Evolutionary conservation across 2,888 invertebrate species (phyloP).

Genomic region (Drosophila diplacantha): DNA sequence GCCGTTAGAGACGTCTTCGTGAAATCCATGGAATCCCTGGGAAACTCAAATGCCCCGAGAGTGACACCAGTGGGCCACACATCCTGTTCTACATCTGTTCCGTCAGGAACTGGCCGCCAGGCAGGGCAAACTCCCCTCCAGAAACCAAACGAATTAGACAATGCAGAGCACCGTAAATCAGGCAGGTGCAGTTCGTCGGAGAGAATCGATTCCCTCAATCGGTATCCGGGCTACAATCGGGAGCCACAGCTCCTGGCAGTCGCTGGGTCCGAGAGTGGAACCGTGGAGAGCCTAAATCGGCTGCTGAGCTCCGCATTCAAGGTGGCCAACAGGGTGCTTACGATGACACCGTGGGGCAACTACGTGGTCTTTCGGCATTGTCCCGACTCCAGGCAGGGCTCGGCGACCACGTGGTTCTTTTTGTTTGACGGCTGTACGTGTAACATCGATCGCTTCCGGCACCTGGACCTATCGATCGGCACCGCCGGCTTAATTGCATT

Average conservation of each 20-base stretch:
- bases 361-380: conserved; percentile 70
- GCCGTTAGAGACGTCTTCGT: too few species aligned
- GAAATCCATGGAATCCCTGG: background rate
- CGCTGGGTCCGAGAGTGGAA: conserved; percentile 76
- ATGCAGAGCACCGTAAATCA: background rate
- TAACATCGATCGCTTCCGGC: conserved; percentile 74
- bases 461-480: conserved; percentile 72
- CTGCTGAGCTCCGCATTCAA: conserved; percentile 69
- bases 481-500: conserved; percentile 74
- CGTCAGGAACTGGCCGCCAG: background rate
- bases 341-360: conserved; percentile 77
- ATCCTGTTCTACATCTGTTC: background rate
- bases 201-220: background rate
- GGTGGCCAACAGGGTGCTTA: conserved; percentile 71
- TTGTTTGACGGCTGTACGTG: conserved; percentile 76
- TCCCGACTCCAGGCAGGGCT: background rate
- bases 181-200: background rate
- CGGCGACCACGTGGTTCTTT: conserved; percentile 5
- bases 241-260: conserved; percentile 69
- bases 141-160: background rate
- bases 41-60: background rate
- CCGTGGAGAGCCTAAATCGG: conserved; percentile 70
- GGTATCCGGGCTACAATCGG: conserved; percentile 69
- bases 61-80: too few species aligned
- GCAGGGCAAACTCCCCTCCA: background rate